These are phyloP conservation scores for Hyperoodon ampullatus DNA, from an alignment of 2,113 vertebrate species.

Conservation along the genomic window DNA sequence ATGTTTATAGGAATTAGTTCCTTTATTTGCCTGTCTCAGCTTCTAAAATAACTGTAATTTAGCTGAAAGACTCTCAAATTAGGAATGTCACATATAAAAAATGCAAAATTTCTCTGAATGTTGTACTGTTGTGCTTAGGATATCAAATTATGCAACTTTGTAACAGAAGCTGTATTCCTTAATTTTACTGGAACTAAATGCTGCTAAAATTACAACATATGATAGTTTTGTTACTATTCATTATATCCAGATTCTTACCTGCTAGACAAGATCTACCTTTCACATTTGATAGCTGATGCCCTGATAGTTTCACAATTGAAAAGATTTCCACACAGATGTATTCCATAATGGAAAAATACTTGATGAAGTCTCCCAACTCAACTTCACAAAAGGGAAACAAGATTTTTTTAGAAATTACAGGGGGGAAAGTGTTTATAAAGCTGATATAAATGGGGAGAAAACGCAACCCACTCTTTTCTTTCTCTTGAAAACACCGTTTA, in stretches of 20 bases:
- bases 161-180: slow-evolving; percentile 80
- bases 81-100: slow-evolving; percentile 84
- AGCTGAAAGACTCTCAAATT: slow-evolving; percentile 82
- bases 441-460: slow-evolving; percentile 56
- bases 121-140: slow-evolving; percentile 55
- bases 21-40: slow-evolving; percentile 72
- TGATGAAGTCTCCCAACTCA: slow-evolving; percentile 74
- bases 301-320: slow-evolving; percentile 39
- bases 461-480: slow-evolving; percentile 13
- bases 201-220: slow-evolving; percentile 79
- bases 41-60: slow-evolving; percentile 72
- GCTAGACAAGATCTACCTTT: slow-evolving; percentile 50
- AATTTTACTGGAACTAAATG: slow-evolving; percentile 84
- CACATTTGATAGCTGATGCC: slow-evolving; percentile 59
- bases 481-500: slow-evolving; percentile 58
- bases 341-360: slow-evolving; percentile 80
- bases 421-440: slow-evolving; percentile 57
- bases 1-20: slow-evolving; percentile 72
- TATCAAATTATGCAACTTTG: slow-evolving; percentile 75
- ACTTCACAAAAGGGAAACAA: slow-evolving; percentile 28
- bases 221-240: slow-evolving; percentile 80
- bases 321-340: slow-evolving; percentile 74
- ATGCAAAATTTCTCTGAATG: slow-evolving; percentile 76
- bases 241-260: slow-evolving; percentile 68
- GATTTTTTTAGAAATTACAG: slow-evolving; percentile 19